Evolutionary conservation across 1,140 invertebrate species (phyloP).

Genomic region (Drosophila murphyi): DNA sequence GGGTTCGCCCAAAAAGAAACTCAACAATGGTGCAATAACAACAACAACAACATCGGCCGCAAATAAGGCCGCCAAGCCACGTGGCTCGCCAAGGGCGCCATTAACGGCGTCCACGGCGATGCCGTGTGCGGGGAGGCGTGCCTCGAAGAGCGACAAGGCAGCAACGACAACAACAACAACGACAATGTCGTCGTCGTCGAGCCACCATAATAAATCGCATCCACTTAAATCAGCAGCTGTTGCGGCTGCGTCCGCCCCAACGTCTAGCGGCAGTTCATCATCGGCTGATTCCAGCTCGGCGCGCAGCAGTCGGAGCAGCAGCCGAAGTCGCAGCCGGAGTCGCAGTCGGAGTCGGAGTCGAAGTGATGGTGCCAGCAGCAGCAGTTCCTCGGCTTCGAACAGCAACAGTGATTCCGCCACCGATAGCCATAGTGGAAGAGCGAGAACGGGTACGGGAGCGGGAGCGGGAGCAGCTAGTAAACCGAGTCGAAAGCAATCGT

Average conservation of each 20-base stretch:
- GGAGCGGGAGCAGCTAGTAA: conserved; percentile 32
- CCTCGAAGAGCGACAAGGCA: conserved; percentile 67
- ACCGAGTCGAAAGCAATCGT: not conserved
- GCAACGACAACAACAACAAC: too few species aligned
- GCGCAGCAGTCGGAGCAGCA: conserved; percentile 46
- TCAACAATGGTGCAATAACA: conserved; percentile 75
- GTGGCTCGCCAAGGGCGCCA: conserved; percentile 40
- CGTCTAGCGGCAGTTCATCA: conserved; percentile 77
- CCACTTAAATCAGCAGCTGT: conserved; percentile 21
- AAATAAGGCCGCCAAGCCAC: conserved; percentile 48
- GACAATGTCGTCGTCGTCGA: conserved; percentile 63
- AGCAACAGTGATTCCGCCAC: conserved; percentile 66
- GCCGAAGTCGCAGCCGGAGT: not conserved
- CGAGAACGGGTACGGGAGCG: conserved; percentile 17
- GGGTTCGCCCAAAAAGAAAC: conserved; percentile 74
- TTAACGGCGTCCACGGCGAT: conserved; percentile 53
- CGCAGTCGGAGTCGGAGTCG: conserved; percentile 15
- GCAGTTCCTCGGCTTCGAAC: conserved; percentile 26
- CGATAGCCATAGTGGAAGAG: conserved; percentile 51
- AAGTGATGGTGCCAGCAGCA: conserved; percentile 14
- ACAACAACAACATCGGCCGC: conserved; percentile 52
- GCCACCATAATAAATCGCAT: conserved; percentile 56
- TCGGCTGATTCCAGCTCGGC: conserved; percentile 76
- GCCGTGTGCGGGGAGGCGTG: conserved; percentile 74
- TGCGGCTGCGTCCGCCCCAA: conserved; percentile 63